phyloP scores from a whole-genome alignment of 2,797 vertebrate genomes.

The Chaenodraco wilsoni region DNA sequence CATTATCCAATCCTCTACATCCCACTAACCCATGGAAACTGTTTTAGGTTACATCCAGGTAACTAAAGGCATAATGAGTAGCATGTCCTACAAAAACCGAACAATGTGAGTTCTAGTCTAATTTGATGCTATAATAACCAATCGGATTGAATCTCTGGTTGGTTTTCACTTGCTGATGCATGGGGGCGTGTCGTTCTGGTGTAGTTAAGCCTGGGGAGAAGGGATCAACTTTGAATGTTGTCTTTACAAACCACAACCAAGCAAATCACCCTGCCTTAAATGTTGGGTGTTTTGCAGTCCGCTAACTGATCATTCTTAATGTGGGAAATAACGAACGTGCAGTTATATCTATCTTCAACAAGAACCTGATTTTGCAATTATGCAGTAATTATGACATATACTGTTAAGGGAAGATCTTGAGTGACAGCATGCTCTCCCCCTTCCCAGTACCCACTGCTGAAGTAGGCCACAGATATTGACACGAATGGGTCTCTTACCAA shows the following conservation, averaged over 20 bases:
- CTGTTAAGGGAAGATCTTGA: slow-evolving; percentile 33
- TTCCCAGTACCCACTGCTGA: slow-evolving; percentile 27
- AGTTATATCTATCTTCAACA: slow-evolving; percentile 4
- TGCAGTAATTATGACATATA: slow-evolving; percentile 35
- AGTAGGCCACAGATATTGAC: slow-evolving; percentile 70
- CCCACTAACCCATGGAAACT: background rate
- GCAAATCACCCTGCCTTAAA: background rate
- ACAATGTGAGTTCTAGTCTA: too few relatives aligned
- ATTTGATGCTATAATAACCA: too few relatives aligned
- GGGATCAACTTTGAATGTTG: too few relatives aligned
- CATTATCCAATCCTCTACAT: background rate
- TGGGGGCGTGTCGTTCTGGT: too few relatives aligned
- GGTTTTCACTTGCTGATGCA: too few relatives aligned
- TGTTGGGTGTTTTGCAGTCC: background rate
- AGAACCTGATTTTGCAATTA: background rate
- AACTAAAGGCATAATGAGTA: too few relatives aligned
- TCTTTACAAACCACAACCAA: too few relatives aligned
- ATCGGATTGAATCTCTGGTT: too few relatives aligned
- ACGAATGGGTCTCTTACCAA: slow-evolving; percentile 54
- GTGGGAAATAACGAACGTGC: background rate
- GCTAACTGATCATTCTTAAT: background rate
- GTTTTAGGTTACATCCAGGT: background rate
- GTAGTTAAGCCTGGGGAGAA: too few relatives aligned
- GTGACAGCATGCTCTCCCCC: slow-evolving; percentile 36
- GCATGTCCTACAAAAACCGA: too few relatives aligned